phyloP scores from a whole-genome alignment of 2,888 invertebrate genomes.

The Piscicola geometra region DNA sequence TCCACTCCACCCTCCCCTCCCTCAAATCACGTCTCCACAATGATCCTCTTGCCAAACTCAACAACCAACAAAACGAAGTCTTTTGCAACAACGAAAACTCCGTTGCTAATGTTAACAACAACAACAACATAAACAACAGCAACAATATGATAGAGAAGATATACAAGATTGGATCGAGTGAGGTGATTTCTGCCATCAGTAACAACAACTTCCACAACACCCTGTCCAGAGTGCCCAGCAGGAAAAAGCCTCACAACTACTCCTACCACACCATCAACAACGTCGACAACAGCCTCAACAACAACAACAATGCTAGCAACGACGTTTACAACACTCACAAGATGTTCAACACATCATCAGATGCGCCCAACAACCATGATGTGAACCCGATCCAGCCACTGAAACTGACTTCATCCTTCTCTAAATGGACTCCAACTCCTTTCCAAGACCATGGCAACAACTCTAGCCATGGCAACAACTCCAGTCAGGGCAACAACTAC shows the following conservation, averaged over 20 bases:
- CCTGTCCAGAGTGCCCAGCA: neutral
- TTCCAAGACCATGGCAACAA: too few species aligned
- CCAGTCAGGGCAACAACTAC: too few species aligned
- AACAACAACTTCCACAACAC: constrained; percentile 6
- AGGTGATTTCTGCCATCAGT: constrained; percentile 11
- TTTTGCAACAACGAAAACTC: neutral
- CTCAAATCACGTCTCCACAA: neutral
- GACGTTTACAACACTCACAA: constrained; percentile 6
- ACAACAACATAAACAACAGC: neutral
- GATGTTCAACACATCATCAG: too few species aligned
- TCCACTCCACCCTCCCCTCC: neutral
- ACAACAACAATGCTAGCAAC: constrained; percentile 1
- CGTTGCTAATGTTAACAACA: neutral
- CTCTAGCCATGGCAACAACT: too few species aligned
- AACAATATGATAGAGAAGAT: neutral
- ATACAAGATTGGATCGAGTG: neutral
- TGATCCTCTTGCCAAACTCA: too few species aligned
- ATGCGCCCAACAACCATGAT: too few species aligned
- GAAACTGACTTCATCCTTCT: too few species aligned
- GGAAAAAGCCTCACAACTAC: too few species aligned
- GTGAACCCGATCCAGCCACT: too few species aligned
- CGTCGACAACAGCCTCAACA: neutral
- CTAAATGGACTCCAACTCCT: too few species aligned
- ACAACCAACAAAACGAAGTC: too few species aligned
- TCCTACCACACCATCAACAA: neutral